Percentiles rank a stretch among this genome's conserved stretches.
Conservation (phyloP, 1,140 invertebrate genomes). For the Druon quercuslanigerum region DNA sequence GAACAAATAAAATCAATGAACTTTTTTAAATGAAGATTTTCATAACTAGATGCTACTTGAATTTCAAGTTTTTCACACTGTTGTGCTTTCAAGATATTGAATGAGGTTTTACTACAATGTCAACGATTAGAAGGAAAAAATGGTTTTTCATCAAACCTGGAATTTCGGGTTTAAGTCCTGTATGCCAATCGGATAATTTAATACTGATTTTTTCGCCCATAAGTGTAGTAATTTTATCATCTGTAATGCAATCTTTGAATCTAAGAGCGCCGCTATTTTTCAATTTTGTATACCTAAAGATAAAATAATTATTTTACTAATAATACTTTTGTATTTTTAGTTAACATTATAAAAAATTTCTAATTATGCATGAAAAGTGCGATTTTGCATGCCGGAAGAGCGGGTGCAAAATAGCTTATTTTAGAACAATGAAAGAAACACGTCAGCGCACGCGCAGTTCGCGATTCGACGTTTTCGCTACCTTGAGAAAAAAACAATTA, state of each 20-base stretch:
- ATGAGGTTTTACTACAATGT: background rate
- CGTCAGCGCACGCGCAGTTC: too few relatives aligned
- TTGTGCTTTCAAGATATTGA: background rate
- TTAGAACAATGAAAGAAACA: too few relatives aligned
- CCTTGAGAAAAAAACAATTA: too few relatives aligned
- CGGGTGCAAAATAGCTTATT: too few relatives aligned
- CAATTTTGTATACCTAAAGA: conserved; percentile 67
- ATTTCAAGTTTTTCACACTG: conserved; percentile 13
- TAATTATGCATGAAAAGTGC: too few relatives aligned
- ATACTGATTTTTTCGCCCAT: conserved; percentile 67
- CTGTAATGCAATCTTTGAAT: conserved; percentile 65
- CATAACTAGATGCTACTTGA: background rate
- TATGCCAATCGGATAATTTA: conserved; percentile 63
- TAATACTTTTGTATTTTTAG: too few relatives aligned
- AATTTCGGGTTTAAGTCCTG: conserved; percentile 34
- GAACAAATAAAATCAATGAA: background rate
- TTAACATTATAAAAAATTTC: too few relatives aligned
- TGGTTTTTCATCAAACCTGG: conserved; percentile 41
- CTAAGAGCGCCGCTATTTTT: conserved; percentile 41
- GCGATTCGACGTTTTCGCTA: too few relatives aligned
- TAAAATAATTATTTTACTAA: conserved; percentile 36
- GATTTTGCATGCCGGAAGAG: too few relatives aligned
- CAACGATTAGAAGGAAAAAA: conserved; percentile 15
- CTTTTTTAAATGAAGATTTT: conserved; percentile 18
- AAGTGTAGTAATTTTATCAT: conserved; percentile 66